Evolutionary conservation across 2,797 vertebrate genomes (phyloP), one percentile per base, ranked within the genome.

Genomic region (Hyperoplus lanceolatus): DNA sequence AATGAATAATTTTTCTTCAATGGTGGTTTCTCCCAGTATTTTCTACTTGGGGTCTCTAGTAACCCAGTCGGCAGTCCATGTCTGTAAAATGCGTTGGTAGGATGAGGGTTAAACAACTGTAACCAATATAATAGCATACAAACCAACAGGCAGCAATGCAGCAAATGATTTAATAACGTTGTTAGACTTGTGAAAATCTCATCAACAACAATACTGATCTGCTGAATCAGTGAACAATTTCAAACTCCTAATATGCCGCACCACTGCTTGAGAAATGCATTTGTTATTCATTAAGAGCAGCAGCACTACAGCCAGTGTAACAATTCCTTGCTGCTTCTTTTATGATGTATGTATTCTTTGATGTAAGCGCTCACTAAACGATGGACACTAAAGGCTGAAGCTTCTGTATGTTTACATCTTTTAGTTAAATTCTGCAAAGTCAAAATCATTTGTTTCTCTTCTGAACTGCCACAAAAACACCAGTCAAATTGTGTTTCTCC

Each of bases 351-450:
- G 29, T 36, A 58, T 11, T 29, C 55, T 43, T 67, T 60, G 56
- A 79, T 74, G 36, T 59, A 77, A 80, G 45, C 0, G n/a, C 56
- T 81, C 53, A 67, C 64, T 60, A 43, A 39, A 87, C 9, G 59
- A 1, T 58, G 21, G 56, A 68, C 56, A 61, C 29, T 43, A 51
- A 54, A 21, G 18, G 58, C 53, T 3, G 46, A 72, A 51, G 29
- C 51, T 29, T 73, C 41, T 39, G 4, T 45, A 8, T 55, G 48
- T 71, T 74, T 64, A 65, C 41, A 67, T 63, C 29, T 67, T 51
- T 86, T 78, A 58, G 42, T 42, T 55, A 18, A 36, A n/a, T 72
- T 58, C 8, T 55, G 49, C 70, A 38, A 4, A 51, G 36, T 56
- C 51, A 21, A 29, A 73, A 21, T 43, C 11, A 61, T 64, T 77